Evolutionary conservation across 2,797 vertebrate genomes (phyloP).

Genomic region (Anisognathus igniventris): DNA sequence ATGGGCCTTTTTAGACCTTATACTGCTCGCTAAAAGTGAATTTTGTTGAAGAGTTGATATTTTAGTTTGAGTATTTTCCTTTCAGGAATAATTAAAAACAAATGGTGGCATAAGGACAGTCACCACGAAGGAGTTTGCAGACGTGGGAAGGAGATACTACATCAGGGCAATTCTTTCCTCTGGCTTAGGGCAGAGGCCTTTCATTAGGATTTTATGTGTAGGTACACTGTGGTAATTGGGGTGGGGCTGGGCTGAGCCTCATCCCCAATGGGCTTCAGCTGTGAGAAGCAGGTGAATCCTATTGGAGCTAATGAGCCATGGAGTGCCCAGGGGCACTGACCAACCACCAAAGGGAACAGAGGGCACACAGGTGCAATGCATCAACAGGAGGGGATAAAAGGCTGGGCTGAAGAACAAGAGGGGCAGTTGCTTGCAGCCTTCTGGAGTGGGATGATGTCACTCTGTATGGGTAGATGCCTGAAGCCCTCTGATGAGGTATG

Average conservation of each 20-base stretch:
- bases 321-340: background rate
- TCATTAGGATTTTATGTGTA: background rate
- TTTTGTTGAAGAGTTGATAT: background rate
- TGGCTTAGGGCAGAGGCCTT: background rate
- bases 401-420: background rate
- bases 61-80: background rate
- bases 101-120: background rate
- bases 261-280: background rate
- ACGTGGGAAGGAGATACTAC: background rate
- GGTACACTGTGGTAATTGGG: background rate
- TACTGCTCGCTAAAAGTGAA: too few relatives aligned
- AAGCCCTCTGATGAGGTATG: background rate
- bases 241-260: background rate
- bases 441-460: accelerated
- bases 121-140: background rate
- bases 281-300: background rate
- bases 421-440: accelerated
- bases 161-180: background rate
- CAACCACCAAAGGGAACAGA: background rate
- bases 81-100: background rate
- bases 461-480: background rate
- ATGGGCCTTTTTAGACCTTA: accelerated
- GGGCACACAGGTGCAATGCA: background rate
- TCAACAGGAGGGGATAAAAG: background rate
- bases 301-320: background rate